A percentile compares a stretch with the other conserved stretches of the same genome.
Conservation (phyloP, 2,113 vertebrate genomes). For the Urocitellus parryii region DNA sequence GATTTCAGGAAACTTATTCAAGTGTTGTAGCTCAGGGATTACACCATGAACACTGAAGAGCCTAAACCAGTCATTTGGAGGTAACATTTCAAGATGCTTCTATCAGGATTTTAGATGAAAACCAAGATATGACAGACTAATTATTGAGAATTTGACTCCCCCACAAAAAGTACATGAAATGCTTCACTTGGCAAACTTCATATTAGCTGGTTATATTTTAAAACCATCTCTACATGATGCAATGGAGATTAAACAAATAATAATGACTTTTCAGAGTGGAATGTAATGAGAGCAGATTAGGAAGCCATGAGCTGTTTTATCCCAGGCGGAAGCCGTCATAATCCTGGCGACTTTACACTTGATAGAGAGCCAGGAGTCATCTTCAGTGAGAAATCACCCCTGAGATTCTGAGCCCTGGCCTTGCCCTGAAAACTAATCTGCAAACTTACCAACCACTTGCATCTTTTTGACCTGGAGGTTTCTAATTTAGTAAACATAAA, state of each 20-base stretch:
- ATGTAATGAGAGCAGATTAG: conserved; percentile 20
- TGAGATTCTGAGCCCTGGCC: neutral
- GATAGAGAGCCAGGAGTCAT: neutral
- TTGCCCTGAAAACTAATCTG: neutral
- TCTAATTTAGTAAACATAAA: neutral
- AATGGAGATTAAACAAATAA: neutral
- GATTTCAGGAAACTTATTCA: neutral
- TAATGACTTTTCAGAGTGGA: neutral
- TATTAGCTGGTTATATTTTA: conserved; percentile 10
- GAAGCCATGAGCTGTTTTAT: conserved; percentile 30
- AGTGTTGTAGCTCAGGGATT: neutral
- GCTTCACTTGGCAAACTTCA: neutral
- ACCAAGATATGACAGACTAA: neutral
- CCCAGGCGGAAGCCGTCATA: neutral
- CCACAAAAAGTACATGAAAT: neutral
- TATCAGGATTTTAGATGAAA: neutral
- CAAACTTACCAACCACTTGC: neutral
- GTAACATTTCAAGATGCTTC: conserved; percentile 1
- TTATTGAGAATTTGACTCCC: neutral
- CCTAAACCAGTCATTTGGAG: neutral
- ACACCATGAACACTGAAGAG: neutral
- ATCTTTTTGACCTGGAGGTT: neutral
- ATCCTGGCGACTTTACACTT: neutral
- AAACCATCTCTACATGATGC: neutral
- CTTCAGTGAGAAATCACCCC: neutral